These are phyloP conservation scores for Crambe crambe DNA, from an alignment of 37 sponge, comb jelly and placozoan species.

Conservation along the genomic window DNA sequence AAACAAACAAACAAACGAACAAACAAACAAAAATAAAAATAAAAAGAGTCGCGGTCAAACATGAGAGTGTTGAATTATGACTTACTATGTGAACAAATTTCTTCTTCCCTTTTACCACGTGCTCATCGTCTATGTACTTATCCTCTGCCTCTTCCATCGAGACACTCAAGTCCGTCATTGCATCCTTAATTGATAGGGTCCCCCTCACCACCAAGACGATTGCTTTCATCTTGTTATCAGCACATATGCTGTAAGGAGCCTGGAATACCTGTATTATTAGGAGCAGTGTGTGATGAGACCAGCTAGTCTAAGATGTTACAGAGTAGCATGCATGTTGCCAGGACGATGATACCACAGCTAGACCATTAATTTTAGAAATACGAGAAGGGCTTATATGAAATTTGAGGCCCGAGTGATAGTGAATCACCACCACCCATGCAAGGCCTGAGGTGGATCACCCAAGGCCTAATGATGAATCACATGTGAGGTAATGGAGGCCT, in stretches of 20 bases:
- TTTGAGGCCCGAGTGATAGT: too few relatives aligned
- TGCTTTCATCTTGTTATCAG: conserved; percentile 50
- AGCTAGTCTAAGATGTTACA: neutral
- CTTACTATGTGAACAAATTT: conserved; percentile 13
- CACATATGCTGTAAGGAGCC: conserved; percentile 63
- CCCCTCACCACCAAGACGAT: conserved; percentile 77
- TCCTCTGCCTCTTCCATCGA: neutral
- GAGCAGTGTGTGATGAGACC: neutral
- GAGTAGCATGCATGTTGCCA: neutral
- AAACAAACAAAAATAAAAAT: neutral
- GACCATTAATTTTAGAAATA: too few relatives aligned
- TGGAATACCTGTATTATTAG: conserved; percentile 1
- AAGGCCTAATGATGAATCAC: too few relatives aligned
- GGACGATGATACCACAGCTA: too few relatives aligned
- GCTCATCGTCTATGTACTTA: neutral
- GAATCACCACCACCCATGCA: too few relatives aligned
- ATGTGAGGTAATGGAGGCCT: too few relatives aligned
- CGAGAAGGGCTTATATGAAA: too few relatives aligned
- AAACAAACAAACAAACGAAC: neutral
- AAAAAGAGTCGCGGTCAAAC: too few relatives aligned
- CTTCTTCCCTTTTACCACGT: neutral
- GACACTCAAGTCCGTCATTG: conserved; percentile 27
- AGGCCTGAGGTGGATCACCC: too few relatives aligned
- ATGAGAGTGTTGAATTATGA: too few relatives aligned
- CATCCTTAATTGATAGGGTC: conserved; percentile 73